Conservation (phyloP, 2,888 invertebrate genomes). For the Acleris holmiana region DNA sequence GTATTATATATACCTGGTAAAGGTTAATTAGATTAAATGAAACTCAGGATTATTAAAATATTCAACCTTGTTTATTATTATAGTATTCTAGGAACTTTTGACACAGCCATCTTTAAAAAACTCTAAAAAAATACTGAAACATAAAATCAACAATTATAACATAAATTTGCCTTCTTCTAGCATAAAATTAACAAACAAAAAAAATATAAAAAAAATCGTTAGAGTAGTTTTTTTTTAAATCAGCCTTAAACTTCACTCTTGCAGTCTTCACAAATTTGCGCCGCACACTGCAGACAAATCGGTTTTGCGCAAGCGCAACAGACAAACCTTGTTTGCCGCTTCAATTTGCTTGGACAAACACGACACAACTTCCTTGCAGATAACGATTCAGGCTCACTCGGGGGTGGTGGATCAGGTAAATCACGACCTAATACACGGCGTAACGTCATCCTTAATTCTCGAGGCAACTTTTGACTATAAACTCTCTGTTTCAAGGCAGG, state of each 20-base stretch:
- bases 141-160: conserved; percentile 4
- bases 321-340: conserved; percentile 21
- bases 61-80: too few species aligned
- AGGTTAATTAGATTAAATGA: conserved; percentile 2
- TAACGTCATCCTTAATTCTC: conserved; percentile 33
- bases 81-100: too few species aligned
- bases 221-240: conserved; percentile 2
- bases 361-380: conserved; percentile 13
- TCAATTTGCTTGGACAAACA: conserved; percentile 25
- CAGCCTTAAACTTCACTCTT: conserved; percentile 10
- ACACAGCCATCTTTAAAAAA: too few species aligned
- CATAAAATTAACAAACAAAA: conserved; percentile 9
- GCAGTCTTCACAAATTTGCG: conserved; percentile 17
- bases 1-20: conserved; percentile 2
- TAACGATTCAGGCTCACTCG: conserved; percentile 10
- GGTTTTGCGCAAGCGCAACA: conserved; percentile 18
- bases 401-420: conserved; percentile 11
- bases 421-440: conserved; percentile 23
- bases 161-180: conserved; percentile 11
- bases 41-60: too few species aligned
- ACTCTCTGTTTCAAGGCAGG: conserved; percentile 33
- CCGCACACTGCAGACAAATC: conserved; percentile 28
- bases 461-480: conserved; percentile 39
- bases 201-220: neutral
- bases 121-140: conserved; percentile 4